phyloP scores from a whole-genome alignment of 1,140 invertebrate genomes.

The Sycobia sp. region DNA sequence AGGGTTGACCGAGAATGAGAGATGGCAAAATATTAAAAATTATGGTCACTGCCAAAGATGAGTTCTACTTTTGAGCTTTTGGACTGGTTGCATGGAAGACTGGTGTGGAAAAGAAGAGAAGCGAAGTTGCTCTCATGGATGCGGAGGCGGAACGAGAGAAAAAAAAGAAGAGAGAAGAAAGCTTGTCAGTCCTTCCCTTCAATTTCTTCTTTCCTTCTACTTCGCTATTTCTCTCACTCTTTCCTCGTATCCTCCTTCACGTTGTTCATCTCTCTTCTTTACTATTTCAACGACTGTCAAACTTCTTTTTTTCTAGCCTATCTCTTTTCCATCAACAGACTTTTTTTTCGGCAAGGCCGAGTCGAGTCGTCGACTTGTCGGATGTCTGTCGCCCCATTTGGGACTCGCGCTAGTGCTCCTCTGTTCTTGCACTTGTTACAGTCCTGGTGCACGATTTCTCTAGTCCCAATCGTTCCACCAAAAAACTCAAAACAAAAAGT shows the following conservation, averaged over 20 bases:
- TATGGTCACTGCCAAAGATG: neutral
- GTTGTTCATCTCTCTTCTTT: neutral
- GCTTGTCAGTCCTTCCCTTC: slow-evolving; percentile 42
- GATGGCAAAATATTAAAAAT: slow-evolving; percentile 24
- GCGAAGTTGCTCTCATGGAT: slow-evolving; percentile 25
- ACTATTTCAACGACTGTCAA: slow-evolving; percentile 24
- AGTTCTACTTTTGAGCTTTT: neutral
- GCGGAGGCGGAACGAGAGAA: neutral
- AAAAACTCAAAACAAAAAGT: too few species aligned
- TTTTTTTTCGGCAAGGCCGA: slow-evolving; percentile 21
- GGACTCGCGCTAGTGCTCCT: slow-evolving; percentile 27
- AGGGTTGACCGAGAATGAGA: too few species aligned
- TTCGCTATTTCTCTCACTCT: neutral
- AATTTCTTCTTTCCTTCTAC: slow-evolving; percentile 35
- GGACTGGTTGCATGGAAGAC: too few species aligned
- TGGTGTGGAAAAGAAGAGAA: slow-evolving; percentile 6
- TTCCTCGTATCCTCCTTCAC: too few species aligned
- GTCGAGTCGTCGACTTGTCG: slow-evolving; percentile 42
- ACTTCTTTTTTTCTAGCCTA: slow-evolving; percentile 24
- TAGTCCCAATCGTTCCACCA: too few species aligned
- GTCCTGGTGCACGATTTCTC: too few species aligned
- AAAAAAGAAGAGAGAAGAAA: slow-evolving; percentile 36
- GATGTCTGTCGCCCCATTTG: slow-evolving; percentile 47
- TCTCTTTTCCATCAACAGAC: slow-evolving; percentile 30
- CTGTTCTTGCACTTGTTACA: neutral